These are phyloP conservation scores for Taurulus bubalis DNA, from an alignment of 2,113 vertebrate genomes.

Conservation along the genomic window DNA sequence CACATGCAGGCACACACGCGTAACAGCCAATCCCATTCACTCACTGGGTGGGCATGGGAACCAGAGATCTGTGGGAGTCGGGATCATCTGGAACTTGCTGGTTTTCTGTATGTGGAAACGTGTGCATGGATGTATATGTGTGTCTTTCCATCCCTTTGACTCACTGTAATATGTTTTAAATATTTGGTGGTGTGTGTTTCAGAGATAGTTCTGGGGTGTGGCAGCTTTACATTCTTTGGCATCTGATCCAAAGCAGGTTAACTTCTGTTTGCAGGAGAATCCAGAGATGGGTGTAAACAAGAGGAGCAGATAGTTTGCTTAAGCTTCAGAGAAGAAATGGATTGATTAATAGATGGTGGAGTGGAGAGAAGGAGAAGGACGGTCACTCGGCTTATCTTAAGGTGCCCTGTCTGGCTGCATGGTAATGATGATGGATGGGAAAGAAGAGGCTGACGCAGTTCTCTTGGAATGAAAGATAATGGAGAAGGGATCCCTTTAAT, in stretches of 20 bases:
- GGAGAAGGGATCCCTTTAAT: not conserved
- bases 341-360: slow-evolving; percentile 33
- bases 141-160: slow-evolving; percentile 11
- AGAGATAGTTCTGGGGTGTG: not conserved
- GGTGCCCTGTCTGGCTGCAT: slow-evolving; percentile 28
- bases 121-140: not conserved
- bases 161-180: slow-evolving; percentile 1
- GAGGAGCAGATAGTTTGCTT: slow-evolving; percentile 18
- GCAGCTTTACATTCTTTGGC: slow-evolving; percentile 32
- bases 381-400: slow-evolving; percentile 57
- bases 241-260: slow-evolving; percentile 45
- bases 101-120: slow-evolving; percentile 18
- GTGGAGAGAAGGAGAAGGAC: slow-evolving; percentile 22
- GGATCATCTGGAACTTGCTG: slow-evolving; percentile 60
- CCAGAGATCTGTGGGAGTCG: slow-evolving; percentile 67
- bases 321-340: slow-evolving; percentile 14
- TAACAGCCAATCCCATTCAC: slow-evolving; percentile 53
- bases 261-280: slow-evolving; percentile 33
- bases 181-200: slow-evolving; percentile 5
- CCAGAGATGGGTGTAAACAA: slow-evolving; percentile 16
- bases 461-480: slow-evolving; percentile 39
- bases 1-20: not conserved
- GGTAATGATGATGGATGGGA: slow-evolving; percentile 26
- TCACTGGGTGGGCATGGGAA: slow-evolving; percentile 67
- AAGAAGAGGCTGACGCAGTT: slow-evolving; percentile 12